A percentile compares a stretch with the other conserved stretches of the same genome.
Conservation (phyloP, 2,113 vertebrate genomes). For the Rhegmatorhina hoffmannsi region DNA sequence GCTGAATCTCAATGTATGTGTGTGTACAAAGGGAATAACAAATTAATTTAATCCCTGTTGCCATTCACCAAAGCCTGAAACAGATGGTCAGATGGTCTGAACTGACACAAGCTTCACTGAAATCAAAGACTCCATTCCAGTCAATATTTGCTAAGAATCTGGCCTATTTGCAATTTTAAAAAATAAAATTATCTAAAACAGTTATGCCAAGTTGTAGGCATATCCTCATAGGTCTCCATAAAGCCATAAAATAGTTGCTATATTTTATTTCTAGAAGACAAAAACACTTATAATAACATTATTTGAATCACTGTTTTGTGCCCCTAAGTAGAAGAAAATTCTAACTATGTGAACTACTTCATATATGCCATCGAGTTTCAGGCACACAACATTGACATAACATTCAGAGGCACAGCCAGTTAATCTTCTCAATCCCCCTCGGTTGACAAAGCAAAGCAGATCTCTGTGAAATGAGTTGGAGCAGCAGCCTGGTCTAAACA, state of each 20-base stretch:
- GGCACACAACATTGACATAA: neutral
- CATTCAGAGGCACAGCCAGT: neutral
- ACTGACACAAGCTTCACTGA: neutral
- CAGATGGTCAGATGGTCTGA: neutral
- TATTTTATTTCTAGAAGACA: neutral
- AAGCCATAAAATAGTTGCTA: neutral
- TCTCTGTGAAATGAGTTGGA: neutral
- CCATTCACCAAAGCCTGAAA: neutral
- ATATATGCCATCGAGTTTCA: neutral
- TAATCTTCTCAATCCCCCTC: neutral
- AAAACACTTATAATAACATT: neutral
- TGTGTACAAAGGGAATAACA: neutral
- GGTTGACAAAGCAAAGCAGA: neutral
- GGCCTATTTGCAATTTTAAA: neutral
- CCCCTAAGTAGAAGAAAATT: neutral
- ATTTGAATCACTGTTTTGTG: neutral
- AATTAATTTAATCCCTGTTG: neutral
- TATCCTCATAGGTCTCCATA: neutral
- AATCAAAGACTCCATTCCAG: neutral
- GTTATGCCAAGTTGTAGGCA: neutral
- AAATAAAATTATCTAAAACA: neutral
- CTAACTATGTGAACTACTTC: neutral
- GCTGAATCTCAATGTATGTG: neutral
- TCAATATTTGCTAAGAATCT: neutral
- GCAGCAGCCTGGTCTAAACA: neutral